Evolutionary conservation across 2,797 vertebrate genomes (phyloP).

Genomic region (Hipposideros larvatus): DNA sequence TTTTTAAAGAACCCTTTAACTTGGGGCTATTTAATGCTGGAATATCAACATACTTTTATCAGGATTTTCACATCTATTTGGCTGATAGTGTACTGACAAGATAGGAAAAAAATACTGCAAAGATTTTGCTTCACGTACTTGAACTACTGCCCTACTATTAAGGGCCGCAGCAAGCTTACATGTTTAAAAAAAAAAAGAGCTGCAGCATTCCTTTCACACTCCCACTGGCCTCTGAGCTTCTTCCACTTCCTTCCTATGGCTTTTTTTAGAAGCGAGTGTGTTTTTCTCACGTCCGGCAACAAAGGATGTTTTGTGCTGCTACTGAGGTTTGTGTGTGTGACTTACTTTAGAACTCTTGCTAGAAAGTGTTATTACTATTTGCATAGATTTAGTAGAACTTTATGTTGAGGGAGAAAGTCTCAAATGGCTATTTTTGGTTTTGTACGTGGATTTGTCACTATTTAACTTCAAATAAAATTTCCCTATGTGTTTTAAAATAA

Average conservation of each 20-base stretch:
- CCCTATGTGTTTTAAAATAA: background rate
- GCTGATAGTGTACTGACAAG: background rate
- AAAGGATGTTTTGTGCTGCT: constrained; percentile 96
- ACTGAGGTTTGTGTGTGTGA: constrained; percentile 86
- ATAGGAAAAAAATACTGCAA: constrained; percentile 32
- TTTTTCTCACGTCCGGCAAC: constrained; percentile 98
- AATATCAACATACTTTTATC: background rate
- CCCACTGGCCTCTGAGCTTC: constrained; percentile 93
- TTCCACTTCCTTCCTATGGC: constrained; percentile 98
- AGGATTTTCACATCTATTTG: constrained; percentile 36
- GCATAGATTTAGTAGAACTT: constrained; percentile 23
- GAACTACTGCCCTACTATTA: constrained; percentile 56
- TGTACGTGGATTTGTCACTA: background rate
- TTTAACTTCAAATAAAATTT: constrained; percentile 26
- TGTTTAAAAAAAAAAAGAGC: constrained; percentile 79
- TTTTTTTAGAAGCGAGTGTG: constrained; percentile 98
- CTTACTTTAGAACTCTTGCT: constrained; percentile 84
- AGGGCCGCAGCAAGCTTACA: constrained; percentile 71
- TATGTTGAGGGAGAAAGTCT: constrained; percentile 42
- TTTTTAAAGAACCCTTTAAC: constrained; percentile 66
- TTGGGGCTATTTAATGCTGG: background rate
- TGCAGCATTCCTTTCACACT: constrained; percentile 96
- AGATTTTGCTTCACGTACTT: constrained; percentile 56
- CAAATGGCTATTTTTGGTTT: constrained; percentile 29
- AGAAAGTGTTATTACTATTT: constrained; percentile 76